Percentiles rank a stretch among this genome's conserved stretches.
These are phyloP conservation scores for Acronicta psi DNA, from an alignment of 2,888 invertebrate species.

Conservation along the genomic window DNA sequence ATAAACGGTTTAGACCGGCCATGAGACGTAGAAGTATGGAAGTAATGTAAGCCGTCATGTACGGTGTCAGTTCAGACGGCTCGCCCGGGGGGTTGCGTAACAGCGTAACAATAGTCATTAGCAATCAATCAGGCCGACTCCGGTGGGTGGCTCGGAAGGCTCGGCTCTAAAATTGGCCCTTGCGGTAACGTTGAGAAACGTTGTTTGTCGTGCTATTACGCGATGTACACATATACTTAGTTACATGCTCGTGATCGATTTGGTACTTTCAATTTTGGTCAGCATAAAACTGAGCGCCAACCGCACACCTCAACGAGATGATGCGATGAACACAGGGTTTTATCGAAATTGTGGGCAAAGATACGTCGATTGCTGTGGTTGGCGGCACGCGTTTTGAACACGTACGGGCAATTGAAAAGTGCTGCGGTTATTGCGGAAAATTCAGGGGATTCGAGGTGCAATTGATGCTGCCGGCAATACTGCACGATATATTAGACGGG, in stretches of 20 bases:
- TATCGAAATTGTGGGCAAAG: slow-evolving; percentile 76
- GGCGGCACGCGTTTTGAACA: slow-evolving; percentile 82
- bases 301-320: slow-evolving; percentile 61
- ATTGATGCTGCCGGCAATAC: slow-evolving; percentile 81
- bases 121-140: slow-evolving; percentile 82
- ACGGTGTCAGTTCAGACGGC: slow-evolving; percentile 69
- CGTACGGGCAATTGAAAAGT: slow-evolving; percentile 84
- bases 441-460: slow-evolving; percentile 76
- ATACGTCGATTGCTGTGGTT: slow-evolving; percentile 73
- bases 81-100: slow-evolving; percentile 75
- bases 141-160: slow-evolving; percentile 73
- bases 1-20: slow-evolving; percentile 68
- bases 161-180: slow-evolving; percentile 75
- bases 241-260: slow-evolving; percentile 62
- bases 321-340: slow-evolving; percentile 77
- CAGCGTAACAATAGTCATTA: slow-evolving; percentile 83
- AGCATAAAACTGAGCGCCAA: slow-evolving; percentile 62
- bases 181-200: slow-evolving; percentile 68
- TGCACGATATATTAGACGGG: slow-evolving; percentile 66
- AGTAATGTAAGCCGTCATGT: slow-evolving; percentile 75
- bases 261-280: slow-evolving; percentile 63
- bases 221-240: slow-evolving; percentile 50
- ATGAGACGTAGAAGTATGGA: slow-evolving; percentile 69
- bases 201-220: slow-evolving; percentile 54
- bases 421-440: slow-evolving; percentile 82